These are phyloP conservation scores for Ginglymostoma cirratum DNA, from an alignment of 2,113 vertebrate species.

Conservation along the genomic window DNA sequence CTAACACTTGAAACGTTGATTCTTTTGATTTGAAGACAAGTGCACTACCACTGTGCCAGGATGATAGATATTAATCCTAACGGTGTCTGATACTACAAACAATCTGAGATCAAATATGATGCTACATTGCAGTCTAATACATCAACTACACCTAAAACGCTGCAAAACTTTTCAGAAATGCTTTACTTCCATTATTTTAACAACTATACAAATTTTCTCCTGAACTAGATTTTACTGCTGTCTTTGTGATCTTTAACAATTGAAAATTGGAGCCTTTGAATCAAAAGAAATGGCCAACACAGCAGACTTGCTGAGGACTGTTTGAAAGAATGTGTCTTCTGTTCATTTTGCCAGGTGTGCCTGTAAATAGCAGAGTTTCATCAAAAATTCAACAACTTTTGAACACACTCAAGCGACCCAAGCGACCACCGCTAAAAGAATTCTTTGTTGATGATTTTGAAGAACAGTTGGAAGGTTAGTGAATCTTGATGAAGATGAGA, in stretches of 20 bases:
- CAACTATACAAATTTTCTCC: neutral
- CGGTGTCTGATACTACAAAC: neutral
- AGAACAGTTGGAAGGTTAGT: slow-evolving; percentile 82
- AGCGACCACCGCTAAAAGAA: slow-evolving; percentile 83
- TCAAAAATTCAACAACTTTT: slow-evolving; percentile 96
- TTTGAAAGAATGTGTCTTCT: slow-evolving; percentile 39
- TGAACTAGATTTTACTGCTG: neutral
- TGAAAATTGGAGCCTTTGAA: neutral
- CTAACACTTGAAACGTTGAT: neutral
- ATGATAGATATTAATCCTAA: neutral
- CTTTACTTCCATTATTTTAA: neutral
- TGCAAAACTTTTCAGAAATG: neutral
- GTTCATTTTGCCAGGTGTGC: slow-evolving; percentile 67
- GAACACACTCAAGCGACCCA: slow-evolving; percentile 89
- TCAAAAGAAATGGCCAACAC: neutral
- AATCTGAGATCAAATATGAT: neutral
- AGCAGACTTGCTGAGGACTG: too few species aligned
- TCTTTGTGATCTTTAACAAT: neutral
- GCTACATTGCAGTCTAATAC: neutral
- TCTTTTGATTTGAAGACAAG: neutral
- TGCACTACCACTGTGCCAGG: neutral
- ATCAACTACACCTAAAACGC: neutral
- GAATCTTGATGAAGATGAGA: slow-evolving; percentile 16
- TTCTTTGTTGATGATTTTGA: slow-evolving; percentile 95
- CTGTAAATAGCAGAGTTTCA: slow-evolving; percentile 89